Evolutionary conservation across 2,888 invertebrate genomes (phyloP).

Genomic region (Orgyia antiqua): DNA sequence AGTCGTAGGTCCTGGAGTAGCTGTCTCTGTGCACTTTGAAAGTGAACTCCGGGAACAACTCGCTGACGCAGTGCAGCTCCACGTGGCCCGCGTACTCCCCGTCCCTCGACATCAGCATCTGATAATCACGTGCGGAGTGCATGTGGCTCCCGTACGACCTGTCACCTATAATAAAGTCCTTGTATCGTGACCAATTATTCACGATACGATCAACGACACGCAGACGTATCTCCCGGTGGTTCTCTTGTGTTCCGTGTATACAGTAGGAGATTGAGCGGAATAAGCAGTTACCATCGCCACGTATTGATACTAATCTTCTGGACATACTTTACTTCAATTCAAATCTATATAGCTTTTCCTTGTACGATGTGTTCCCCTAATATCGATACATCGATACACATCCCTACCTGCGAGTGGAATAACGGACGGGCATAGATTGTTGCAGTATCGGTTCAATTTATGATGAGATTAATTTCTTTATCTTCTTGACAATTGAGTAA

Average conservation of each 20-base stretch:
- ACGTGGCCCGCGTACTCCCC: slow-evolving; percentile 67
- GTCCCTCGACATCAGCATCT: slow-evolving; percentile 51
- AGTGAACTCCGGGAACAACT: slow-evolving; percentile 50
- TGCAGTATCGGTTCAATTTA: background rate
- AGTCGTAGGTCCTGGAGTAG: slow-evolving; percentile 50
- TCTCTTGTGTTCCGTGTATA: slow-evolving; percentile 55
- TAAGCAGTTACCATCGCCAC: slow-evolving; percentile 64
- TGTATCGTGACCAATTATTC: slow-evolving; percentile 55
- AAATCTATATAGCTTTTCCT: background rate
- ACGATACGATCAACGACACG: slow-evolving; percentile 54
- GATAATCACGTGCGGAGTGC: slow-evolving; percentile 39
- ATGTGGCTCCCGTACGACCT: slow-evolving; percentile 49
- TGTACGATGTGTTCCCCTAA: slow-evolving; percentile 12
- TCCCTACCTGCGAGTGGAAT: slow-evolving; percentile 13
- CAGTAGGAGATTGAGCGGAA: slow-evolving; percentile 61
- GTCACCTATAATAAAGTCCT: slow-evolving; percentile 64
- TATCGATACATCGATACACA: slow-evolving; percentile 25
- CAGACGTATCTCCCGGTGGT: slow-evolving; percentile 53
- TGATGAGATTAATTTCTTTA: background rate
- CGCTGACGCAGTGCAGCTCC: slow-evolving; percentile 57
- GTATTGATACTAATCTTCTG: slow-evolving; percentile 47
- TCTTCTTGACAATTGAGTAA: too few species aligned
- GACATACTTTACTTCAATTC: slow-evolving; percentile 30
- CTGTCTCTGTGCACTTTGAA: slow-evolving; percentile 56
- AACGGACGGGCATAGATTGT: slow-evolving; percentile 9